phyloP scores from a whole-genome alignment of 2,888 invertebrate genomes.

The Harpagoxenus sublaevis region DNA sequence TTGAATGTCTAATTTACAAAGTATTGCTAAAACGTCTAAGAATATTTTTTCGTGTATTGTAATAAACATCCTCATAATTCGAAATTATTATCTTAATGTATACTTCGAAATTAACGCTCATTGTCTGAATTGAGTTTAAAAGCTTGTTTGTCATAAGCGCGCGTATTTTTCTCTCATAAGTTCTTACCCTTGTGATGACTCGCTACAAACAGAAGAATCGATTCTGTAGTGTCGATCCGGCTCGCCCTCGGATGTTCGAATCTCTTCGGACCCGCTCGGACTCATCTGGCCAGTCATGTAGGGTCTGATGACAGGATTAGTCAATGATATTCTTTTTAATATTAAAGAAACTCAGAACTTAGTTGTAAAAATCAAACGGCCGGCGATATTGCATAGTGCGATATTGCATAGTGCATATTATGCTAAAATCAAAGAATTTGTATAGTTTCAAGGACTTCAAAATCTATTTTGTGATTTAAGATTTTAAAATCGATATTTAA shows the following conservation, averaged over 20 bases:
- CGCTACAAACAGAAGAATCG: slow-evolving; percentile 92
- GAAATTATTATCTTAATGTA: slow-evolving; percentile 5
- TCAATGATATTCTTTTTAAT: not conserved
- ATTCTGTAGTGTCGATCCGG: slow-evolving; percentile 95
- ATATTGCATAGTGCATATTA: not conserved
- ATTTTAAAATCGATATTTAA: not conserved
- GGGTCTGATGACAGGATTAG: slow-evolving; percentile 21
- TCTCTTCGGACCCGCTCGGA: slow-evolving; percentile 96
- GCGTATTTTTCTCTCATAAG: slow-evolving; percentile 48
- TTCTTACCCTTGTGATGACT: slow-evolving; percentile 91
- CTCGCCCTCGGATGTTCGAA: slow-evolving; percentile 95
- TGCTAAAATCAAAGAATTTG: slow-evolving; percentile 2
- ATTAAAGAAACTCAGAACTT: not conserved
- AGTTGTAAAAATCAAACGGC: not conserved
- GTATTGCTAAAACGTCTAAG: slow-evolving; percentile 39
- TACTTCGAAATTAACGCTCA: slow-evolving; percentile 31
- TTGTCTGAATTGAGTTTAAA: slow-evolving; percentile 34
- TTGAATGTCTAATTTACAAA: slow-evolving; percentile 48
- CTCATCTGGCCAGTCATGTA: slow-evolving; percentile 95
- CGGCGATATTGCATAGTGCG: no score
- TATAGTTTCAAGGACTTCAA: not conserved
- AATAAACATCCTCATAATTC: slow-evolving; percentile 15
- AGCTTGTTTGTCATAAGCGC: slow-evolving; percentile 45
- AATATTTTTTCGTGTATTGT: slow-evolving; percentile 33
- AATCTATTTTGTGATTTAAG: not conserved